phyloP scores from a whole-genome alignment of 2,113 vertebrate species.

The Jaculus jaculus region DNA sequence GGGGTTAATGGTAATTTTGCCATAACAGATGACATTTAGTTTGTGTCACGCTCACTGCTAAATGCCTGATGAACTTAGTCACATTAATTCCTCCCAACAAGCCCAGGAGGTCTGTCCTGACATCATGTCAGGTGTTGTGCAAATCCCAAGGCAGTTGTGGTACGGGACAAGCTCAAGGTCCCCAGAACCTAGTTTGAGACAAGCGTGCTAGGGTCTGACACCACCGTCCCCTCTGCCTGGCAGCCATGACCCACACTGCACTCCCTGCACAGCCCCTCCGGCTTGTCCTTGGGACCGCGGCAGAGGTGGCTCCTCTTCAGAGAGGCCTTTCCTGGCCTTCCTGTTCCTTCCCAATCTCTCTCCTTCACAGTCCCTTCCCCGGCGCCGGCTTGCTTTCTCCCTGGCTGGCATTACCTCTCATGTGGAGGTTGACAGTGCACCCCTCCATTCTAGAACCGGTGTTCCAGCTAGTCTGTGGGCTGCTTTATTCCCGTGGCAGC shows the following conservation, averaged over 20 bases:
- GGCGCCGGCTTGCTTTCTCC: background rate
- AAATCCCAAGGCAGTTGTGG: background rate
- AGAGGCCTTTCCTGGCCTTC: background rate
- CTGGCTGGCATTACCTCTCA: background rate
- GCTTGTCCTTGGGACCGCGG: background rate
- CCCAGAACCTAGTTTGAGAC: background rate
- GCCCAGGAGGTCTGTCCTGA: background rate
- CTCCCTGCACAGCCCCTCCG: accelerated
- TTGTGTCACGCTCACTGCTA: slow-evolving; percentile 6
- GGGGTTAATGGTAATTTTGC: background rate
- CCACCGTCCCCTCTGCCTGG: background rate
- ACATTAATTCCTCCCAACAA: slow-evolving; percentile 31
- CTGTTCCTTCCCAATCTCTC: background rate
- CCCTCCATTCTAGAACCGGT: background rate
- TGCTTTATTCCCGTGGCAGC: background rate
- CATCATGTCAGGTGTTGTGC: background rate
- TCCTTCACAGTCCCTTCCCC: background rate
- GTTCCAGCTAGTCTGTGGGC: background rate
- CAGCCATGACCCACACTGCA: background rate
- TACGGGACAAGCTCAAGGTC: background rate
- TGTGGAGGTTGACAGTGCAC: background rate
- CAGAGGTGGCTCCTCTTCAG: background rate
- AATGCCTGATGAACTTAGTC: slow-evolving; percentile 23
- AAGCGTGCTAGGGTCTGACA: background rate
- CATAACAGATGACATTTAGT: background rate